These are phyloP conservation scores for Scomber japonicus DNA, from an alignment of 2,113 vertebrate species.

Conservation along the genomic window DNA sequence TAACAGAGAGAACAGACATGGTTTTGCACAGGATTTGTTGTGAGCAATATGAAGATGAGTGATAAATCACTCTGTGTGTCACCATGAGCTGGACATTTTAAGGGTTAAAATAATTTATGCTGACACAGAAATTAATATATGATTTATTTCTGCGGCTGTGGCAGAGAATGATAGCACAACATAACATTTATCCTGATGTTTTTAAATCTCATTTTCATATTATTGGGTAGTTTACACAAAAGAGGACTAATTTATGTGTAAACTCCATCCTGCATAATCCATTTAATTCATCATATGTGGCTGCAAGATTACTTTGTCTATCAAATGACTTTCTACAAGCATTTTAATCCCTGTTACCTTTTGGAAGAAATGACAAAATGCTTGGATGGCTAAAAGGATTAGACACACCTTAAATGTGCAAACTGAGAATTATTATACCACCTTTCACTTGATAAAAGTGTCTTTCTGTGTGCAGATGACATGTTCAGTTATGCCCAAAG, in stretches of 20 bases:
- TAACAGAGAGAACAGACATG: background rate
- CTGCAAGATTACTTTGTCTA: constrained; percentile 45
- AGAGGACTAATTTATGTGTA: background rate
- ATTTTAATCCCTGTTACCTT: constrained; percentile 41
- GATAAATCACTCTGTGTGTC: background rate
- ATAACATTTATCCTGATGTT: background rate
- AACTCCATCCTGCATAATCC: constrained; percentile 43
- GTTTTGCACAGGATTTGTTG: constrained; percentile 7
- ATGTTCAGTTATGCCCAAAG: constrained; percentile 50
- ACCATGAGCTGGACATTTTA: background rate
- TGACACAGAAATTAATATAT: background rate
- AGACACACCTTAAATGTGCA: constrained; percentile 18
- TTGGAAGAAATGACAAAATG: constrained; percentile 26
- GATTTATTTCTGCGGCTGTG: background rate
- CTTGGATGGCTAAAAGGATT: constrained; percentile 48
- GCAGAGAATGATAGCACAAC: background rate
- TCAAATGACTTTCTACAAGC: constrained; percentile 29
- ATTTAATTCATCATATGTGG: constrained; percentile 47
- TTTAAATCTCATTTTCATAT: constrained; percentile 28
- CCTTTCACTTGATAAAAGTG: constrained; percentile 2
- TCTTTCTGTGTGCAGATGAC: constrained; percentile 2
- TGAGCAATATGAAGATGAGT: background rate
- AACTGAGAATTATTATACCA: background rate
- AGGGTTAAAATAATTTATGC: constrained; percentile 19
- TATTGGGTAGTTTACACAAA: background rate